Evolutionary conservation across 2,797 vertebrate genomes (phyloP), one percentile per base, ranked within the genome.

Genomic region (Busarellus nigricollis): DNA sequence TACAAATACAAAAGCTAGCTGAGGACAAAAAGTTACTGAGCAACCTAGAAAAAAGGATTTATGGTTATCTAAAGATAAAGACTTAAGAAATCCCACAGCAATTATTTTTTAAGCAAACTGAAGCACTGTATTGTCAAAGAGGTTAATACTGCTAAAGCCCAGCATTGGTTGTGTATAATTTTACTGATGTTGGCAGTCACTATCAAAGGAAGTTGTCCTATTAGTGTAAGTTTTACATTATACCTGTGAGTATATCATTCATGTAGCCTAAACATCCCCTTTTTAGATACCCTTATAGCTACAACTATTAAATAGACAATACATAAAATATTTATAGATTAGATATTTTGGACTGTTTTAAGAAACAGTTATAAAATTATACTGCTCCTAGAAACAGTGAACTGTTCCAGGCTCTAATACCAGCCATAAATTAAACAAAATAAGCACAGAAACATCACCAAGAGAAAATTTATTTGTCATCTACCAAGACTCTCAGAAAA

Each of bases 31-130:
- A 40, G 10, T 59, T 81, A n/a, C 57, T 54, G 31, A 62, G 11
- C 25, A 84, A 77, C 17, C 19, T 55, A 61, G 33, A 81, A 76
- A 72, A 78, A 78, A 83, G 3, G 26, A 52, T 63, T 86, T 95
- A 47, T 67, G 14, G 31, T 71, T 87, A 49, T 74, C n/a, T 71
- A 57, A 45, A 84, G 52, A 71, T 69, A 82, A 74, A 83, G 79
- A 42, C 45, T 81, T 47, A 59, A 63, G 31, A 28, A 86, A 67
- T 89, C 61, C 57, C 76, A 86, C 7, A 89, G 54, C 44, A 86
- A 88, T 78, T 90, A 44, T 62, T 81, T 90, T 84, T 91, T 49
- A 89, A 81, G 29, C 14, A 90, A 92, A 90, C 14, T 69, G n/a
- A 83, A 94, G 37, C 2, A n/a, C 14, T 67, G 21, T 74, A n/a